Percentiles rank a stretch among this genome's conserved stretches.
Evolutionary conservation across 2,888 invertebrate species (phyloP).

Genomic region (Drosophila emarginata): DNA sequence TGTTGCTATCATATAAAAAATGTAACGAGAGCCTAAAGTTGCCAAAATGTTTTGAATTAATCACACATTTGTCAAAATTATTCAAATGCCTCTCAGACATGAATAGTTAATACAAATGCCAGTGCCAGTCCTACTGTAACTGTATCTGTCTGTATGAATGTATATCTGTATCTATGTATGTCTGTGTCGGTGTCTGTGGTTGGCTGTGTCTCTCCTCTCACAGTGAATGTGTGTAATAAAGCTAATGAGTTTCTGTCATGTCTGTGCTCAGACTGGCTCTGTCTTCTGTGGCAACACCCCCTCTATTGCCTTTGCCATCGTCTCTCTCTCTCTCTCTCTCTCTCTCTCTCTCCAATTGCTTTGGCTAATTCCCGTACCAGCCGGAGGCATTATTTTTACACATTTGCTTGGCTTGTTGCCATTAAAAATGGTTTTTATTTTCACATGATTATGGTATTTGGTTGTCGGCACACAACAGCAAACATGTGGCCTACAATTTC

Average conservation of each 20-base stretch:
- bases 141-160: slow-evolving; percentile 17
- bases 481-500: slow-evolving; percentile 7
- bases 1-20: slow-evolving; percentile 57
- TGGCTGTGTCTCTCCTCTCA: slow-evolving; percentile 7
- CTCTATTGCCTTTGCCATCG: no score
- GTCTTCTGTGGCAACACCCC: slow-evolving; percentile 19
- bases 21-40: slow-evolving; percentile 37
- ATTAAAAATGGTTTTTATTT: slow-evolving; percentile 49
- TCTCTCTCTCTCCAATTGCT: not conserved
- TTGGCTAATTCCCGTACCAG: slow-evolving; percentile 29
- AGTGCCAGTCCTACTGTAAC: slow-evolving; percentile 22
- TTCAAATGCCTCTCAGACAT: slow-evolving; percentile 62
- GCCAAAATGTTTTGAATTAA: slow-evolving; percentile 64
- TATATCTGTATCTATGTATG: not conserved
- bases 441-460: slow-evolving; percentile 47
- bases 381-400: slow-evolving; percentile 33
- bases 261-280: slow-evolving; percentile 35
- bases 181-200: not conserved
- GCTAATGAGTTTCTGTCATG: slow-evolving; percentile 72
- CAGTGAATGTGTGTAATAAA: slow-evolving; percentile 42
- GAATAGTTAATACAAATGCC: slow-evolving; percentile 69
- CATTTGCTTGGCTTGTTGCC: slow-evolving; percentile 43
- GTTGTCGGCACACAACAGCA: slow-evolving; percentile 25
- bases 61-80: slow-evolving; percentile 75
- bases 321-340: not conserved